Evolutionary conservation across 23 tunicate genomes (phyloP).

Genomic region (Halocynthia roretzi): DNA sequence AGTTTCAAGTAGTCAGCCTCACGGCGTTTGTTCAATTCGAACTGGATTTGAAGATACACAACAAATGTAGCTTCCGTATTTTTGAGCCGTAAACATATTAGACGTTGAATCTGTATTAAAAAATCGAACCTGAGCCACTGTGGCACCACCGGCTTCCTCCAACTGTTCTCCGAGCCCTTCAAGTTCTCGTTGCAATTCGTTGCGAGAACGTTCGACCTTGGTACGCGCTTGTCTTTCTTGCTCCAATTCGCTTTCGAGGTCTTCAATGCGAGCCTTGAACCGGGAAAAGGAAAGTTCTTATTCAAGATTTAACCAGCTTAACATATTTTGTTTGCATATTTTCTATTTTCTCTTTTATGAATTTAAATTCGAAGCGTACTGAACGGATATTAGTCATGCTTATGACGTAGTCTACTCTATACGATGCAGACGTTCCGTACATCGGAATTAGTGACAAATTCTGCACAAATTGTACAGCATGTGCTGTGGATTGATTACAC

Average conservation of each 20-base stretch:
- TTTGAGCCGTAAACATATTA: background rate
- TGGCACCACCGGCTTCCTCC: conserved; percentile 96
- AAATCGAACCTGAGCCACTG: conserved; percentile 73
- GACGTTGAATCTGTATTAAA: background rate
- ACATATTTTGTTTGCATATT: background rate
- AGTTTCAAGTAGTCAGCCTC: conserved; percentile 87
- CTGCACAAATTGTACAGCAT: too few relatives aligned
- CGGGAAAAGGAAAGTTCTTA: background rate
- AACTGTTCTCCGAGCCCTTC: conserved; percentile 92
- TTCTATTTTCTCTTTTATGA: background rate
- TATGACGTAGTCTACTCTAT: too few relatives aligned
- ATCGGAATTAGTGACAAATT: too few relatives aligned
- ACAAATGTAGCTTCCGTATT: background rate
- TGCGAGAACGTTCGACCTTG: conserved; percentile 87
- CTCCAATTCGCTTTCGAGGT: conserved; percentile 95
- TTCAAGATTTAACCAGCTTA: background rate
- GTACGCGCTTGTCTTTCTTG: conserved; percentile 74
- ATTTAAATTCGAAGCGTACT: background rate
- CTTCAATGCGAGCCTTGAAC: conserved; percentile 85
- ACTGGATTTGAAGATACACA: conserved; percentile 7
- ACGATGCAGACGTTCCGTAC: too few relatives aligned
- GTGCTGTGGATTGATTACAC: too few relatives aligned
- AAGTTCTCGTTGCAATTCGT: conserved; percentile 91
- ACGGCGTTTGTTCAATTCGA: conserved; percentile 89
- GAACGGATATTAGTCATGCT: background rate